These are phyloP conservation scores for Rhinolophus sinicus DNA, from an alignment of 2,113 vertebrate species.

Conservation along the genomic window DNA sequence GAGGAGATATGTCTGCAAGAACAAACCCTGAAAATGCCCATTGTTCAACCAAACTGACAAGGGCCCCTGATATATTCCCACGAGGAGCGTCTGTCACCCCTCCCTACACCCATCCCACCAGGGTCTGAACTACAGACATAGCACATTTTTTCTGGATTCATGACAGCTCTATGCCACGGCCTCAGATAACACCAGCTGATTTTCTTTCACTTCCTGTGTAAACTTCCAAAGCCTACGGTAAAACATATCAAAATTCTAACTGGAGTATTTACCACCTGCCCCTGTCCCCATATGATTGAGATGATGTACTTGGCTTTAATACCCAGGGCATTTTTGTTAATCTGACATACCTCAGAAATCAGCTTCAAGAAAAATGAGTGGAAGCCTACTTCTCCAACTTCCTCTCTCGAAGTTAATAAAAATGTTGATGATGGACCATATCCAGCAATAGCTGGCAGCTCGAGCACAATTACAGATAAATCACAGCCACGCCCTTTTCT, in stretches of 20 bases:
- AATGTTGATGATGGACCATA: background rate
- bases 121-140: background rate
- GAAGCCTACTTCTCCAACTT: slow-evolving; percentile 10
- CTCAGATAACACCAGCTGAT: background rate
- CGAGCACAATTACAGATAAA: background rate
- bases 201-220: background rate
- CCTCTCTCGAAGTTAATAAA: slow-evolving; percentile 57
- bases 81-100: fast-evolving
- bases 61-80: background rate
- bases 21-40: background rate
- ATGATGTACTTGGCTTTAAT: background rate
- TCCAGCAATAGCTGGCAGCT: background rate
- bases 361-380: background rate
- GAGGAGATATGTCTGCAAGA: background rate
- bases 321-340: background rate
- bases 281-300: background rate
- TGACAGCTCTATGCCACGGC: background rate
- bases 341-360: slow-evolving; percentile 4
- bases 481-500: slow-evolving; percentile 28
- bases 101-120: background rate
- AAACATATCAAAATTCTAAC: slow-evolving; percentile 1
- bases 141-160: background rate
- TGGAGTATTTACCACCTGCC: background rate
- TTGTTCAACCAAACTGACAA: background rate
- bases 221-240: background rate